A percentile compares a stretch with the other conserved stretches of the same genome.
These are phyloP conservation scores for Sminthurides aquaticus DNA, from an alignment of 2,888 invertebrate genomes.

Conservation along the genomic window DNA sequence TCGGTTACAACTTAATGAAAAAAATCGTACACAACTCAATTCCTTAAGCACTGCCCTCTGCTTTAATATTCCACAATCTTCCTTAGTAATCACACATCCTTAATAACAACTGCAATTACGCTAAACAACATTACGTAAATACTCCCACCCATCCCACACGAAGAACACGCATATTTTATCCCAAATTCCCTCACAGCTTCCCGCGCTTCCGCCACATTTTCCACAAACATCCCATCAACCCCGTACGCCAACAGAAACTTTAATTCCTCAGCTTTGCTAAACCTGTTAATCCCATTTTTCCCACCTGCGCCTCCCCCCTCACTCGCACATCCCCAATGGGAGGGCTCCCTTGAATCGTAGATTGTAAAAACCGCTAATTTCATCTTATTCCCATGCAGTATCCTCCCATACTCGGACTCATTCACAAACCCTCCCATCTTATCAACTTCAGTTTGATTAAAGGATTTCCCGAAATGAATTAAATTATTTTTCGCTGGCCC, in stretches of 20 bases:
- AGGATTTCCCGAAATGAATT: slow-evolving; percentile 1
- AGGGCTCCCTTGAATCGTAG: slow-evolving; percentile 28
- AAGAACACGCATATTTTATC: too few species aligned
- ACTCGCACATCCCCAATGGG: not conserved
- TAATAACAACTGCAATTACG: too few species aligned
- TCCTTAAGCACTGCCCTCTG: too few species aligned
- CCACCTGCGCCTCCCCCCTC: not conserved
- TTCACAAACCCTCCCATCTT: slow-evolving; percentile 32
- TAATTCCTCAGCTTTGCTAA: slow-evolving; percentile 2
- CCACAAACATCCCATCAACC: slow-evolving; percentile 17
- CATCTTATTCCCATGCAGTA: slow-evolving; percentile 23
- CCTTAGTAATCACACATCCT: too few species aligned
- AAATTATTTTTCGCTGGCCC: not conserved
- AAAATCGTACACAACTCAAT: too few species aligned
- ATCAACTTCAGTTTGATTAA: slow-evolving; percentile 24
- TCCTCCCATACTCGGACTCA: slow-evolving; percentile 18
- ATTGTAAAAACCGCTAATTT: slow-evolving; percentile 36
- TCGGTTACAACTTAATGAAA: too few species aligned
- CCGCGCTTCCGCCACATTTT: slow-evolving; percentile 13
- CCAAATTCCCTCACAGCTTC: too few species aligned
- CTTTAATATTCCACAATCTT: too few species aligned
- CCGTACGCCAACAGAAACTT: slow-evolving; percentile 1
- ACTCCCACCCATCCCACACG: too few species aligned
- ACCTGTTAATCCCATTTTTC: not conserved
- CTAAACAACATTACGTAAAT: too few species aligned